A percentile compares a stretch with the other conserved stretches of the same genome.
Conservation (phyloP, 2,888 invertebrate genomes). For the Ctena decussata region DNA sequence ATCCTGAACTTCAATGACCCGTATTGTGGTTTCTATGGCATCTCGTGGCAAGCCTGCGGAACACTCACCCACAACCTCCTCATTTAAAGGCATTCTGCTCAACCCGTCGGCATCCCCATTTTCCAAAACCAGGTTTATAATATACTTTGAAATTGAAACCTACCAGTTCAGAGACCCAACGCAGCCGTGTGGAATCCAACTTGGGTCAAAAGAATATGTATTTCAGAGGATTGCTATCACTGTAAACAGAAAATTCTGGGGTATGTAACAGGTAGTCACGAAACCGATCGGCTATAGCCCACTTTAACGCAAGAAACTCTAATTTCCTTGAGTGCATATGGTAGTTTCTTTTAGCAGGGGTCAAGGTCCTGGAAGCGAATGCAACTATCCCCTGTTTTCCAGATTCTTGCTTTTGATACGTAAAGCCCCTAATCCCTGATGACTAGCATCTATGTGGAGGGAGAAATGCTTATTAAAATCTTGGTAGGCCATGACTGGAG, state of each 20-base stretch:
- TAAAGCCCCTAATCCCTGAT: slow-evolving; percentile 62
- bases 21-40: not conserved
- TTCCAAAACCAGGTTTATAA: slow-evolving; percentile 31
- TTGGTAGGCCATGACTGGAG: slow-evolving; percentile 39
- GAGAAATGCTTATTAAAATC: slow-evolving; percentile 42
- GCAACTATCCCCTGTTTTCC: slow-evolving; percentile 58
- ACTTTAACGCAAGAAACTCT: slow-evolving; percentile 53
- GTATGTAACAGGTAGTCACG: slow-evolving; percentile 55
- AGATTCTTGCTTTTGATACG: slow-evolving; percentile 39
- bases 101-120: slow-evolving; percentile 34
- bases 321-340: slow-evolving; percentile 56
- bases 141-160: slow-evolving; percentile 36
- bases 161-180: slow-evolving; percentile 37
- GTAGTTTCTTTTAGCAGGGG: slow-evolving; percentile 66
- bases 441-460: slow-evolving; percentile 34
- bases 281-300: slow-evolving; percentile 49
- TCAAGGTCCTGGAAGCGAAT: slow-evolving; percentile 62
- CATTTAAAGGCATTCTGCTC: slow-evolving; percentile 23
- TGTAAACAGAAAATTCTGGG: slow-evolving; percentile 41
- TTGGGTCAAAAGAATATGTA: slow-evolving; percentile 40
- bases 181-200: slow-evolving; percentile 30
- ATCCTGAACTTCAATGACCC: not conserved
- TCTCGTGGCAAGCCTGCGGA: not conserved
- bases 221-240: slow-evolving; percentile 39
- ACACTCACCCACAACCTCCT: not conserved